Evolutionary conservation across 2,797 vertebrate genomes (phyloP), one percentile per base, ranked within the genome.

Genomic region (Tangara arthus): DNA sequence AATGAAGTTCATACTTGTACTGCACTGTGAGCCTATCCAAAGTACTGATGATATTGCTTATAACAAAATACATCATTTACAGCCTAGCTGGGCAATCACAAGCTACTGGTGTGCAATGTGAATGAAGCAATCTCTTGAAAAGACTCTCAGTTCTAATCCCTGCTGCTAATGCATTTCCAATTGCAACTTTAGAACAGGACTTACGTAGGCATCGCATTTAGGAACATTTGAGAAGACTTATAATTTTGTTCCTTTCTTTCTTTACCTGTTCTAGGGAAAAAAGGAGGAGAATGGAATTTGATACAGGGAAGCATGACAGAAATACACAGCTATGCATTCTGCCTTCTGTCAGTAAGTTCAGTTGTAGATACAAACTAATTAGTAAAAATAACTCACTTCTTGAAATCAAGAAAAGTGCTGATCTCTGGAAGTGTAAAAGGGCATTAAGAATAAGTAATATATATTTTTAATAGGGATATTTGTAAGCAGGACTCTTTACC

Each of bases 161-260:
- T 95, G 90, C 83, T 94, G 81, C 64, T 95, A 93, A 90, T 87
- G 85, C 72, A 72, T 63, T 94, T 83, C 60, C 94, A 96, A 70
- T 76, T 39, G 70, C 81, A 93, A 82, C 71, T 91, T 88, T 10
- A 69, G 82, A 95, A 46, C 50, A 56, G 30, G 50, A 39, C 30
- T 93, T 78, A 56, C 3, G 37, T n/a, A 81, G 92, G 89, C 59
- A 61, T 28, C n/a, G 47, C 82, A 24, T 55, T 88, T 63, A 87
- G 47, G 46, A n/a, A 61, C 69, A 41, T 72, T 78, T 55, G 53
- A 75, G 49, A 34, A 91, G 53, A 44, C 16, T 66, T 59, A 4
- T 1, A 61, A 81, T 94, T 87, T 56, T 69, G 21, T 34, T 89
- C 32, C 30, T 69, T 86, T 81, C 50, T 75, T 76, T 71, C 65